phyloP scores from a whole-genome alignment of 2,888 invertebrate species.

The Eupithecia dodoneata region DNA sequence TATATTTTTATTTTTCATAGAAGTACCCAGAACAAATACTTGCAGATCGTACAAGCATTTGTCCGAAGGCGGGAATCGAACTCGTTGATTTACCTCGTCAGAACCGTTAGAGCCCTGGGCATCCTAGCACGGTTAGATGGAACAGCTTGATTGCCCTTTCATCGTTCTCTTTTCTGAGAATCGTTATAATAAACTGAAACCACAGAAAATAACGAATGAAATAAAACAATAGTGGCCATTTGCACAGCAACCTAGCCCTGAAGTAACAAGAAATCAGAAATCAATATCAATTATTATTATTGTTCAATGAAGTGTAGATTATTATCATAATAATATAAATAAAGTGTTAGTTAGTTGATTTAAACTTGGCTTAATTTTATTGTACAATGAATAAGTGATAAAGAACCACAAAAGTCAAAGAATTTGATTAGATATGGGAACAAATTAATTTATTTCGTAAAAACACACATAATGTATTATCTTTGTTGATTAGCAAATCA shows the following conservation, averaged over 20 bases:
- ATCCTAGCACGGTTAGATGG: too few relatives aligned
- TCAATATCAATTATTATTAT: too few relatives aligned
- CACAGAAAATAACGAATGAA: neutral
- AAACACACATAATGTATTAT: neutral
- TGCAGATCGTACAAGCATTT: too few relatives aligned
- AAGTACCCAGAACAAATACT: too few relatives aligned
- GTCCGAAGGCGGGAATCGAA: too few relatives aligned
- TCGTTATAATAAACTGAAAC: neutral
- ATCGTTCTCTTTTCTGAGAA: neutral
- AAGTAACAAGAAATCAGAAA: neutral
- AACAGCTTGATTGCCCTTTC: neutral
- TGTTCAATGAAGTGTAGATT: neutral
- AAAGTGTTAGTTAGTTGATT: neutral
- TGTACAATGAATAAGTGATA: neutral
- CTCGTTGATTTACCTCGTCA: too few relatives aligned
- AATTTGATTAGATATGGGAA: too few relatives aligned
- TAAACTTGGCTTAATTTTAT: neutral
- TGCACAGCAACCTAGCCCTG: neutral
- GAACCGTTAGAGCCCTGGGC: too few relatives aligned
- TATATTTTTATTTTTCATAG: too few relatives aligned
- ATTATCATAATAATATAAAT: neutral
- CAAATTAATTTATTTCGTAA: neutral
- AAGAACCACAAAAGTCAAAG: neutral
- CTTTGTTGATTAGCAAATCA: neutral
- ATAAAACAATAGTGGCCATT: neutral